Percentiles rank a stretch among this genome's conserved stretches.
phyloP scores from a whole-genome alignment of 2,888 invertebrate species.

The Pemphredon lugubris region DNA sequence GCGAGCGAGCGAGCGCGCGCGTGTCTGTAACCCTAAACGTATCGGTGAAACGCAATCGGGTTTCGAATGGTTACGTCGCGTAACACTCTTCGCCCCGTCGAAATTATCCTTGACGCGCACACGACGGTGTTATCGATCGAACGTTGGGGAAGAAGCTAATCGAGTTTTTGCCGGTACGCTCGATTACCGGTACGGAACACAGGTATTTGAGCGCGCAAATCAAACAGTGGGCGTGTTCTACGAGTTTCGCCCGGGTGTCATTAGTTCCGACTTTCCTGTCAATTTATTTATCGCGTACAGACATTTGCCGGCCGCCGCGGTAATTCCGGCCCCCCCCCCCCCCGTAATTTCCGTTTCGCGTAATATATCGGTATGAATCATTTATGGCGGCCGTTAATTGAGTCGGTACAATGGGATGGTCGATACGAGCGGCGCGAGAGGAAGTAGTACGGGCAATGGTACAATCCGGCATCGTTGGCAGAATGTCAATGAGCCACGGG shows the following conservation, averaged over 20 bases:
- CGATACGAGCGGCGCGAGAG: slow-evolving; percentile 41
- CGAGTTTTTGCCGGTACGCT: neutral
- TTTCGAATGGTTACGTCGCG: slow-evolving; percentile 45
- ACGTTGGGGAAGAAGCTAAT: neutral
- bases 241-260: slow-evolving; percentile 17
- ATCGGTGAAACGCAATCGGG: slow-evolving; percentile 53
- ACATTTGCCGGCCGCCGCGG: neutral
- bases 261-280: slow-evolving; percentile 28
- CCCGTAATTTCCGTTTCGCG: slow-evolving; percentile 37
- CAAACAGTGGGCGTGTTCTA: neutral
- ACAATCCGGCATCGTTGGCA: slow-evolving; percentile 55
- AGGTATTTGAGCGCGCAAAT: neutral
- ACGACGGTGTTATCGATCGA: slow-evolving; percentile 1
- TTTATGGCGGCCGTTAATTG: slow-evolving; percentile 60
- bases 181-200: too few species aligned
- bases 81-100: slow-evolving; percentile 54
- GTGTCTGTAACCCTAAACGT: slow-evolving; percentile 10
- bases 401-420: slow-evolving; percentile 48
- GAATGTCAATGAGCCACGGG: slow-evolving; percentile 61
- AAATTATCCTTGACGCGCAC: slow-evolving; percentile 18
- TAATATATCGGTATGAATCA: slow-evolving; percentile 51
- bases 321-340: slow-evolving; percentile 24
- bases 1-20: too few species aligned
- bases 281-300: slow-evolving; percentile 26
- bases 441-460: slow-evolving; percentile 50